Evolutionary conservation across 1,140 invertebrate genomes (phyloP).

Genomic region (Sminthurides bifidus): DNA sequence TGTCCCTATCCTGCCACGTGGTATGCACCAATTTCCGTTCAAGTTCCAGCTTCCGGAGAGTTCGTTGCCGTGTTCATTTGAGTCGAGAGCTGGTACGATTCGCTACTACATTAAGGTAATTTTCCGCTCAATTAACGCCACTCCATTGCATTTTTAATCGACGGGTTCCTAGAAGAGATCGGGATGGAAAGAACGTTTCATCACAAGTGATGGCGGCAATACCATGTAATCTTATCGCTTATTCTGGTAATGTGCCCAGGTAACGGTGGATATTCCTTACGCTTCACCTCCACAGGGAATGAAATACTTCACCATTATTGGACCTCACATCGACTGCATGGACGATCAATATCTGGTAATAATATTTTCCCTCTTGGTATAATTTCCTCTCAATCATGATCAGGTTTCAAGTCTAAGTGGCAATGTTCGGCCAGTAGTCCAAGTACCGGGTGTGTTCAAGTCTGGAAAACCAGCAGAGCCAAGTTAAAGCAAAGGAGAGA

Average conservation of each 20-base stretch:
- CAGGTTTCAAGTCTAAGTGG: background rate
- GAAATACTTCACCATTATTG: constrained; percentile 74
- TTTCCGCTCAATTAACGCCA: too few species aligned
- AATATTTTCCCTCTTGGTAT: constrained; percentile 11
- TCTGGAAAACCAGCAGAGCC: too few species aligned
- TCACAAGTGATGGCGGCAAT: background rate
- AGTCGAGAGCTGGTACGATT: constrained; percentile 63
- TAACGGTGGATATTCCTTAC: constrained; percentile 68
- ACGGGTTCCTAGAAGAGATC: too few species aligned
- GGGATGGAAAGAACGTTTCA: background rate
- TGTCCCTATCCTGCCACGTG: constrained; percentile 62
- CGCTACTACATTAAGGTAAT: constrained; percentile 64
- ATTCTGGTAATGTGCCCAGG: constrained; percentile 32
- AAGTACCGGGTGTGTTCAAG: too few species aligned
- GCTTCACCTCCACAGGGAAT: constrained; percentile 71
- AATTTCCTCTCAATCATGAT: background rate
- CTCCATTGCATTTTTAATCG: too few species aligned
- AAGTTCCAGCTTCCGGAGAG: constrained; percentile 65
- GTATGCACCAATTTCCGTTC: constrained; percentile 63
- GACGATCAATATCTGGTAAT: constrained; percentile 69
- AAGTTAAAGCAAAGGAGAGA: too few species aligned
- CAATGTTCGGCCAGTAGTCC: too few species aligned
- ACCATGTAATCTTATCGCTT: background rate
- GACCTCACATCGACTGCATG: constrained; percentile 75
- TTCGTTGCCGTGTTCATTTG: constrained; percentile 65